Conservation (phyloP, 2,888 invertebrate genomes). For the Eretmocerus hayati region DNA sequence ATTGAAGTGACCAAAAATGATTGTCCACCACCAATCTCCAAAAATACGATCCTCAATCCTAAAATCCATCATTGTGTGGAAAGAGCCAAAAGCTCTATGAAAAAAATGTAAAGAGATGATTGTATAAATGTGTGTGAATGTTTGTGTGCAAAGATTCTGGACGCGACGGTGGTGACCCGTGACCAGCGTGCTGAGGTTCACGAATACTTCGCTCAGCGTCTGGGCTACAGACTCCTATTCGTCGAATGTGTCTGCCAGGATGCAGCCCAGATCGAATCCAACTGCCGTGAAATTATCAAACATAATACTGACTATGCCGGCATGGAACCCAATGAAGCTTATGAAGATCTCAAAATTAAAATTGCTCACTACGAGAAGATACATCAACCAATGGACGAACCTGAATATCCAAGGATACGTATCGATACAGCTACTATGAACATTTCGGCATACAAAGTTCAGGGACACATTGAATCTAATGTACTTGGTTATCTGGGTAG, state of each 20-base stretch:
- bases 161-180: slow-evolving; percentile 85
- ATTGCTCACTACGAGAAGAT: slow-evolving; percentile 77
- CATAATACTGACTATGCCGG: slow-evolving; percentile 81
- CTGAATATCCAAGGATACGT: slow-evolving; percentile 44
- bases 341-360: slow-evolving; percentile 72
- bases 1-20: no score
- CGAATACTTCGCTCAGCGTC: slow-evolving; percentile 63
- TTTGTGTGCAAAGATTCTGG: no score
- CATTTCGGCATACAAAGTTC: slow-evolving; percentile 63
- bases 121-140: no score
- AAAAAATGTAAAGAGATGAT: no score
- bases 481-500: slow-evolving; percentile 85
- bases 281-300: slow-evolving; percentile 73
- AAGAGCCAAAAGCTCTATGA: no score
- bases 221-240: slow-evolving; percentile 81
- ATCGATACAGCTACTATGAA: slow-evolving; percentile 51
- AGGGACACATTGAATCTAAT: slow-evolving; percentile 74
- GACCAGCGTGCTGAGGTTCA: slow-evolving; percentile 71
- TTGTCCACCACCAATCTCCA: no score
- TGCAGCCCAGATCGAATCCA: slow-evolving; percentile 60
- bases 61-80: no score
- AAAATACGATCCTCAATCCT: no score
- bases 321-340: slow-evolving; percentile 70
- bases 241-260: slow-evolving; percentile 90
- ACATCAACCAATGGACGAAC: slow-evolving; percentile 71